These are phyloP conservation scores for Cinclus mexicanus DNA, from an alignment of 2,113 vertebrate species.

Conservation along the genomic window DNA sequence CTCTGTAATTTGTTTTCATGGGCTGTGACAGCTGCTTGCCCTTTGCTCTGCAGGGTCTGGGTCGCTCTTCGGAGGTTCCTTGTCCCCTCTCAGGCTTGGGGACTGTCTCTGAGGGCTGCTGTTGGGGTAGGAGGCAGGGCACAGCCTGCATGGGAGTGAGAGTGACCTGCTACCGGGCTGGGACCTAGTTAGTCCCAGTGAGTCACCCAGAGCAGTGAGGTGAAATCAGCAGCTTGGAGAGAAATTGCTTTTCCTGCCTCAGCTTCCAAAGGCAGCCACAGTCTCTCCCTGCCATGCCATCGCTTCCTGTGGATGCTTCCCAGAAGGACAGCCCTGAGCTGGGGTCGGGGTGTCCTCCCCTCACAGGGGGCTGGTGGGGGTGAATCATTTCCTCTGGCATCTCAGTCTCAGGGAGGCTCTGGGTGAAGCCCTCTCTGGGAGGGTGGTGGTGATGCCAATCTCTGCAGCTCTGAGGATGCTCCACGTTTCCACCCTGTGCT, in stretches of 20 bases:
- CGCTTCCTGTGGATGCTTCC: background rate
- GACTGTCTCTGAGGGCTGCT: background rate
- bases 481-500: background rate
- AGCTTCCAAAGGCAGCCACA: background rate
- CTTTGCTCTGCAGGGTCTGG: background rate
- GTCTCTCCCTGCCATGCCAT: fast-evolving
- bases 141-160: fast-evolving
- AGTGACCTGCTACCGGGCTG: background rate
- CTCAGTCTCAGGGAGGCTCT: background rate
- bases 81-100: background rate
- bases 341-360: background rate
- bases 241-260: background rate
- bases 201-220: background rate
- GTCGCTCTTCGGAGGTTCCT: background rate
- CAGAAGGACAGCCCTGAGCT: fast-evolving
- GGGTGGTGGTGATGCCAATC: background rate
- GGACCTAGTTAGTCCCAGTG: background rate
- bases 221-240: background rate
- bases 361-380: fast-evolving
- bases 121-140: fast-evolving
- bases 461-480: background rate
- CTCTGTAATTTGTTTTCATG: background rate
- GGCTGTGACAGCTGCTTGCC: background rate
- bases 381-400: background rate
- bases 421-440: background rate